Percentiles rank a stretch among this genome's conserved stretches.
These are phyloP conservation scores for Tragulus kanchil DNA, from an alignment of 2,113 vertebrate genomes.

Conservation along the genomic window DNA sequence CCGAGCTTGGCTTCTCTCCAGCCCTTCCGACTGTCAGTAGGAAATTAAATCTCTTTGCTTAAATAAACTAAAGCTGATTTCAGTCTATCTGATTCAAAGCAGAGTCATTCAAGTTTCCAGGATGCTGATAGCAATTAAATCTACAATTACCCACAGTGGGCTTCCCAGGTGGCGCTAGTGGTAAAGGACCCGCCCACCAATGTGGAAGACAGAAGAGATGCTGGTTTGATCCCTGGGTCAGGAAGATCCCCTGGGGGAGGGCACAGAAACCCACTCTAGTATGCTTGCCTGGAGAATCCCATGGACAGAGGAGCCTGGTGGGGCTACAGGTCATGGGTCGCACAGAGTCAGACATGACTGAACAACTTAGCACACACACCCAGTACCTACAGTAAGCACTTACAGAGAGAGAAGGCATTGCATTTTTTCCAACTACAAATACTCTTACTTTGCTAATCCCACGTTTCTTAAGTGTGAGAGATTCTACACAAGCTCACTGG, in stretches of 20 bases:
- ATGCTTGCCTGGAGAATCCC: neutral
- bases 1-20: neutral
- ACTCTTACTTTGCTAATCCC: neutral
- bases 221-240: neutral
- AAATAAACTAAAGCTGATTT: neutral
- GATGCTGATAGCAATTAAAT: accelerated
- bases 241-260: neutral
- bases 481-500: neutral
- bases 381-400: too few relatives aligned
- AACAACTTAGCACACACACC: neutral
- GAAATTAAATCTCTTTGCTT: neutral
- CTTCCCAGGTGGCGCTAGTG: neutral
- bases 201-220: neutral
- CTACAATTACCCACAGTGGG: neutral
- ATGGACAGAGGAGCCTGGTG: neutral
- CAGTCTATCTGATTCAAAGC: neutral
- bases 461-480: neutral
- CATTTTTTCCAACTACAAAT: neutral
- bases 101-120: too few relatives aligned
- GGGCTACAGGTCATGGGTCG: neutral
- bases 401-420: accelerated
- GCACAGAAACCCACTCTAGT: neutral
- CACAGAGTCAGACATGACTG: neutral
- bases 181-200: neutral
- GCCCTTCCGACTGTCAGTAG: neutral